phyloP scores from a whole-genome alignment of 2,797 vertebrate genomes.

The Amazonetta brasiliensis region DNA sequence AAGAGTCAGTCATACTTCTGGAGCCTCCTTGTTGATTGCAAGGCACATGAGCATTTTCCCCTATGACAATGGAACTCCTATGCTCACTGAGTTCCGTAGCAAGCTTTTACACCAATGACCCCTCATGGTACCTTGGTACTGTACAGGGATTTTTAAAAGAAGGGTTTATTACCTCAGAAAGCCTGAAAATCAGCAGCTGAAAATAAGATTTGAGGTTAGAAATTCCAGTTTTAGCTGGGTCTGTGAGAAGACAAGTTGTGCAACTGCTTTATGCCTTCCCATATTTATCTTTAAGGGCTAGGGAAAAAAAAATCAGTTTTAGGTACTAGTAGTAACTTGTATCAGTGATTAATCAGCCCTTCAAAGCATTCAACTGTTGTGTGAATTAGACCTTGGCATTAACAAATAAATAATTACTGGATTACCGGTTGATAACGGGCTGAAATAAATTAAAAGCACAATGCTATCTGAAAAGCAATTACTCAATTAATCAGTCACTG shows the following conservation, averaged over 20 bases:
- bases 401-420: neutral
- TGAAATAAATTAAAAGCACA: neutral
- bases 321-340: neutral
- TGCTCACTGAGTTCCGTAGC: rapidly evolving
- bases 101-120: neutral
- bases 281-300: no score
- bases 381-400: neutral
- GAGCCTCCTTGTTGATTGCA: rapidly evolving
- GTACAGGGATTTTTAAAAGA: no score
- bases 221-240: neutral
- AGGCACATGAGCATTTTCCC: neutral
- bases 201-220: neutral
- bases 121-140: neutral
- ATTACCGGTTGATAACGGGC: neutral
- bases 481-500: no score
- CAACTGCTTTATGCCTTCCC: neutral
- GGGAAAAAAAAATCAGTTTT: neutral
- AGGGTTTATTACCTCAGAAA: neutral
- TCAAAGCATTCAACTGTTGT: neutral
- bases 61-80: rapidly evolving
- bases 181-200: neutral
- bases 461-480: neutral
- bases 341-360: neutral
- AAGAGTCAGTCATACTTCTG: rapidly evolving
- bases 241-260: no score